Evolutionary conservation across 2,113 vertebrate species (phyloP).

Genomic region (Eudorcas thomsonii): DNA sequence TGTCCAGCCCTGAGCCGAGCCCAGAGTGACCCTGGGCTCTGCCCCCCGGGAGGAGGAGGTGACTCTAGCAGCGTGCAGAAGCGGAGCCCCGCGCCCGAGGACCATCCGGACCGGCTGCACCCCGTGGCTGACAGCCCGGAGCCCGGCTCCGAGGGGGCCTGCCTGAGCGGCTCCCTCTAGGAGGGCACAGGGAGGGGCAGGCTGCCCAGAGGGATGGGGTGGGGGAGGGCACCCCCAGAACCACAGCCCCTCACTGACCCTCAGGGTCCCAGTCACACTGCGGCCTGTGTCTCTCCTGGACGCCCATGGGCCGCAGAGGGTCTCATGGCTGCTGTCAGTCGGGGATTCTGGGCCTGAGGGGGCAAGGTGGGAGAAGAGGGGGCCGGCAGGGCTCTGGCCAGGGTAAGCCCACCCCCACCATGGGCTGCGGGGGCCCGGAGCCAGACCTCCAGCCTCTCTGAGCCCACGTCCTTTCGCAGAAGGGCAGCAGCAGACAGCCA

Average conservation of each 20-base stretch:
- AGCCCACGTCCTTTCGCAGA: not conserved
- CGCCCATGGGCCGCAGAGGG: not conserved
- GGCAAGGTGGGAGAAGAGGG: not conserved
- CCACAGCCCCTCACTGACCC: no score
- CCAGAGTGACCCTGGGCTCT: not conserved
- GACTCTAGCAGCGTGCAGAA: accelerated
- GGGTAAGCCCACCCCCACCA: not conserved
- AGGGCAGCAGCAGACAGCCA: not conserved
- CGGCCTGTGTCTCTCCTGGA: not conserved
- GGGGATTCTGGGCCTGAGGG: not conserved
- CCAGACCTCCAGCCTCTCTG: not conserved
- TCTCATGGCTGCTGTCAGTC: accelerated
- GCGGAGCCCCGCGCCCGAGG: not conserved
- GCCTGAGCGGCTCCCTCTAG: not conserved
- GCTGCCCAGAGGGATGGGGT: not conserved
- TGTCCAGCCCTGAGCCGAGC: not conserved
- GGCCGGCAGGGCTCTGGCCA: accelerated
- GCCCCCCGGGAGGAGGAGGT: not conserved
- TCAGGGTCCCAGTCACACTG: not conserved
- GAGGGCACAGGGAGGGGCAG: not conserved
- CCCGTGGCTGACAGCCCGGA: not conserved
- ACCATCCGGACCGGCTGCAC: accelerated
- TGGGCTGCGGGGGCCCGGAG: accelerated
- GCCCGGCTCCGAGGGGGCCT: not conserved
- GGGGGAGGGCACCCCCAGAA: no score